Evolutionary conservation across 2,888 invertebrate species (phyloP), one percentile per base, ranked within the genome.

Genomic region (Gymnoscelis rufifasciata): DNA sequence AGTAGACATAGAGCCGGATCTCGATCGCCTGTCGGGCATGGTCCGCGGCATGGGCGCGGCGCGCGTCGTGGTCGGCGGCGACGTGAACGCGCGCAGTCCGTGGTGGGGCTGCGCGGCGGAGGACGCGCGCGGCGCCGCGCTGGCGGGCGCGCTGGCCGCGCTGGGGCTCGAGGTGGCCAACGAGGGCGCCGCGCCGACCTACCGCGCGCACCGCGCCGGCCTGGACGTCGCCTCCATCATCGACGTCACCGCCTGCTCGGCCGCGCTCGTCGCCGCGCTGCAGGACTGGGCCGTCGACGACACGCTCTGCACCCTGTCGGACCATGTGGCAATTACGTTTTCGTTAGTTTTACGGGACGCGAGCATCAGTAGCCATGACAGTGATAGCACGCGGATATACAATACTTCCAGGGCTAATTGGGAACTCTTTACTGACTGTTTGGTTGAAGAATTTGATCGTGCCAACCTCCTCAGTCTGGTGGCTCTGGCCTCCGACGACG

Each of bases 51-150:
- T 38, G 15, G 0, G 13, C 1, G 6, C 3, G 38, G 19, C 7
- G 8, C 29, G 2, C n/a, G 8, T 23, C 1, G 11, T 39, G 2
- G 7, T 36, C 8, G 40, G 7, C 1, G 45, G 45, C 0, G 45
- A 40, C n/a, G 11, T 29, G 13, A 45, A 45, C 14, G 45, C 39
- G 5, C 7, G n/a, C 1, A 45, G 39, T 10, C 38, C 12, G 3
- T 44, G 44, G 38, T 44, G 44, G 44, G 44, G 44, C 1, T 29
- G 38, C 11, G 13, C n/a, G 23, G 39, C 3, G n/a, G 45, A 45
- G 24, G 45, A 45, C 33, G 6, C 11, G 7, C 35, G 45, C 14
- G 45, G 45, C 3, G n/a, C 10, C 1, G 11, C 19, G 3, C 7
- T 43, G 12, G 26, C 30, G 24, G 43, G 13, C 7, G 2, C 13